Evolutionary conservation across 2,113 vertebrate species (phyloP).

Genomic region (Grallaria varia): DNA sequence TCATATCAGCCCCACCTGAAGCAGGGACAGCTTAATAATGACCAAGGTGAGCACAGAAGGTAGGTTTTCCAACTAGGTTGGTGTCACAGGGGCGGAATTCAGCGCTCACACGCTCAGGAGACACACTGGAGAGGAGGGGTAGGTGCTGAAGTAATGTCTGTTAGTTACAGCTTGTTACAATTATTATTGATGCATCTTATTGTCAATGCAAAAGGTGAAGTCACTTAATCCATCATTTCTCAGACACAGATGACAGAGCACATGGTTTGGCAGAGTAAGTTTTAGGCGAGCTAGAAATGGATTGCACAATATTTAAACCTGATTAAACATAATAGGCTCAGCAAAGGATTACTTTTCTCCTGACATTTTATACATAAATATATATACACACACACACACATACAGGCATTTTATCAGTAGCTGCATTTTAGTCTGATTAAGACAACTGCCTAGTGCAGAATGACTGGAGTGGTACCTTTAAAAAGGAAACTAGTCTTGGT

Average conservation of each 20-base stretch:
- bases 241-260: conserved; percentile 31
- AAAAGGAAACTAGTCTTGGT: neutral
- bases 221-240: conserved; percentile 28
- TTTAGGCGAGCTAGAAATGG: conserved; percentile 41
- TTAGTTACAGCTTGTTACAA: conserved; percentile 26
- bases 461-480: neutral
- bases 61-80: neutral
- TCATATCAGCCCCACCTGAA: neutral
- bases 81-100: neutral
- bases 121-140: neutral
- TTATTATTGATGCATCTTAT: conserved; percentile 19
- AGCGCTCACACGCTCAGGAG: neutral
- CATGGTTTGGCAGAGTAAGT: conserved; percentile 33
- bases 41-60: fast-evolving
- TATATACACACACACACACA: neutral
- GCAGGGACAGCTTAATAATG: neutral
- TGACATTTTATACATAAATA: conserved; percentile 40
- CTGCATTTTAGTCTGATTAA: conserved; percentile 20
- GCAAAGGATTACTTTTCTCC: conserved; percentile 48
- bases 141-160: conserved; percentile 19
- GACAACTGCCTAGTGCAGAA: neutral
- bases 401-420: neutral
- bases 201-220: conserved; percentile 20
- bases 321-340: conserved; percentile 56
- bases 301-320: conserved; percentile 62